These are phyloP conservation scores for Salarias fasciatus DNA, from an alignment of 2,797 vertebrate species.

Conservation along the genomic window DNA sequence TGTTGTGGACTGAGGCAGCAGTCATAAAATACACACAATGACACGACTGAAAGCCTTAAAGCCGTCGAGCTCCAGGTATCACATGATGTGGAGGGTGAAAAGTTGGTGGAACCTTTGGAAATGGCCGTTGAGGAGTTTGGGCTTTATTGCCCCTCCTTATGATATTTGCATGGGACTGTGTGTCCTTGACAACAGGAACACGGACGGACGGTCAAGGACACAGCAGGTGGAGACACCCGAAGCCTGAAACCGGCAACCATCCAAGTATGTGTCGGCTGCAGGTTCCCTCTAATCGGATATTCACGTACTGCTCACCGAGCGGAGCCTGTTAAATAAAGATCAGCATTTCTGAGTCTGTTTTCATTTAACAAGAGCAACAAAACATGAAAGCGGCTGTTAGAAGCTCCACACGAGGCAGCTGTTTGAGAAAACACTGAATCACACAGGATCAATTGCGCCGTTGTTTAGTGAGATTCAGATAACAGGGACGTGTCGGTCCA, in stretches of 20 bases:
- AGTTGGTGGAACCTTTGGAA: too few species aligned
- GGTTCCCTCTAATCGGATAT: constrained; percentile 31
- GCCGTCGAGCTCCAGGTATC: too few species aligned
- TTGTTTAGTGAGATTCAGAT: background rate
- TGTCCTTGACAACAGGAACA: background rate
- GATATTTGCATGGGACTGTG: too few species aligned
- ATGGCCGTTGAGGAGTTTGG: too few species aligned
- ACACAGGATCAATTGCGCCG: constrained; percentile 8
- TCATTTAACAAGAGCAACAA: constrained; percentile 1
- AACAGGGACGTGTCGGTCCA: background rate
- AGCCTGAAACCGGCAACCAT: constrained; percentile 36
- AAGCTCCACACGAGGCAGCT: background rate
- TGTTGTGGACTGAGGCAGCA: too few species aligned
- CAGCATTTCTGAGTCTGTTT: constrained; percentile 2
- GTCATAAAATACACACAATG: too few species aligned
- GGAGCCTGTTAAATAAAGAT: constrained; percentile 11
- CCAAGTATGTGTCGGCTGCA: constrained; percentile 18
- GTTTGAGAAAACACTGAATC: background rate
- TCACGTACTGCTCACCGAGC: constrained; percentile 21
- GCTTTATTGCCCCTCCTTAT: too few species aligned
- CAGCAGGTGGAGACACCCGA: constrained; percentile 14
- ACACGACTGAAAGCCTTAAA: too few species aligned
- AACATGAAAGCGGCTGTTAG: too few species aligned
- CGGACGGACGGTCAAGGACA: constrained; percentile 2
- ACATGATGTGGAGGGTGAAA: too few species aligned